Percentiles rank a stretch among this genome's conserved stretches.
These are phyloP conservation scores for Elysia crispata DNA, from an alignment of 2,888 invertebrate species.

Conservation along the genomic window DNA sequence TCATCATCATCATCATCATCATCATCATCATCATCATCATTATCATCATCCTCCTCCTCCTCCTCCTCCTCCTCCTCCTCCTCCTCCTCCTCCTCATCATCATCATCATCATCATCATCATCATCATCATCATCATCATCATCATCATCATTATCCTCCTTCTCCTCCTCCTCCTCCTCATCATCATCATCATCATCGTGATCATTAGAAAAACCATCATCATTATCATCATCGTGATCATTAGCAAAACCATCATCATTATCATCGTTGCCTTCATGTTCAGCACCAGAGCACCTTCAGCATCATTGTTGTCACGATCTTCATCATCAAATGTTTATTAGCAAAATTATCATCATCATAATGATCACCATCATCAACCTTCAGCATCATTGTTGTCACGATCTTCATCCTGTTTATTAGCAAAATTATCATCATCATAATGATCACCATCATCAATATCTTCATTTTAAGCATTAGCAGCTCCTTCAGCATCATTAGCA, in stretches of 20 bases:
- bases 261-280: neutral
- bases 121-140: neutral
- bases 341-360: neutral
- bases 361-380: neutral
- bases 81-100: too few species aligned
- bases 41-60: neutral
- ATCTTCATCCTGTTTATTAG: too few species aligned
- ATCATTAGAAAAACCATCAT: neutral
- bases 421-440: too few species aligned
- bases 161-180: neutral
- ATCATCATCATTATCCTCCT: neutral
- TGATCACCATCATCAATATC: too few species aligned
- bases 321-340: neutral
- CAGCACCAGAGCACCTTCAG: neutral
- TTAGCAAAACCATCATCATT: neutral
- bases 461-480: too few species aligned
- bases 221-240: neutral
- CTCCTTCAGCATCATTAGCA: slow-evolving; percentile 17
- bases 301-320: neutral
- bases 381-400: too few species aligned
- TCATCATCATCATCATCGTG: neutral
- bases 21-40: neutral
- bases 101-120: neutral
- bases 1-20: neutral
- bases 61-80: neutral